Conservation (phyloP, 2,888 invertebrate species). For the Drosophila mimetica region DNA sequence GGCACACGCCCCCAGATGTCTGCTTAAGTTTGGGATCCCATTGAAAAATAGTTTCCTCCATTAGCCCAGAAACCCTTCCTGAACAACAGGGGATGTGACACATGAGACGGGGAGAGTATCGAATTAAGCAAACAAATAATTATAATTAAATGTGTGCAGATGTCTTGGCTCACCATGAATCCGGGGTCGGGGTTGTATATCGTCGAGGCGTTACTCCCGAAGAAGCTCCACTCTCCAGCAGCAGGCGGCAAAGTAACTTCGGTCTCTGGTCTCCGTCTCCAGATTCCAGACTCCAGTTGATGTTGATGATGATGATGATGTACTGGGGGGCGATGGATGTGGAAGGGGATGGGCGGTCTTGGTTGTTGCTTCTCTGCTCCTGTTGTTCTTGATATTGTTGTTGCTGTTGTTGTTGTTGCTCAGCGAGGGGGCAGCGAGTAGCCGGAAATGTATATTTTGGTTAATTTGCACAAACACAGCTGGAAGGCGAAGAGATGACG, state of each 20-base stretch:
- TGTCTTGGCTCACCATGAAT: constrained; percentile 75
- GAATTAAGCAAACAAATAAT: constrained; percentile 72
- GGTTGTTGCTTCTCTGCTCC: constrained; percentile 16
- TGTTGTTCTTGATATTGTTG: constrained; percentile 25
- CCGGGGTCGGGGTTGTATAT: constrained; percentile 61
- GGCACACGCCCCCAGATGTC: constrained; percentile 11
- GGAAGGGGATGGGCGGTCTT: constrained; percentile 13
- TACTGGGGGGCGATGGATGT: constrained; percentile 24
- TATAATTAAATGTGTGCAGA: constrained; percentile 74
- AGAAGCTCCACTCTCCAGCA: constrained; percentile 46
- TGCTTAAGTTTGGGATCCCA: constrained; percentile 19
- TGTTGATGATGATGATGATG: constrained; percentile 15
- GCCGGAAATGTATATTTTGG: constrained; percentile 77
- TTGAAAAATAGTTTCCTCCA: constrained; percentile 38
- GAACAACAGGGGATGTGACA: constrained; percentile 48
- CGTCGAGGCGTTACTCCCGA: constrained; percentile 56
- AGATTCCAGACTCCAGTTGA: constrained; percentile 39
- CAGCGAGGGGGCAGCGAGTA: constrained; percentile 43
- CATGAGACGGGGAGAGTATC: constrained; percentile 47
- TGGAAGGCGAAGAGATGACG: constrained; percentile 75
- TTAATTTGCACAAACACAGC: constrained; percentile 79
- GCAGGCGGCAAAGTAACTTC: constrained; percentile 45
- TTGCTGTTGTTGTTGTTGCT: constrained; percentile 39
- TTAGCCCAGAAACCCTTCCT: constrained; percentile 31
- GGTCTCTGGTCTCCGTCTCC: constrained; percentile 56